Conservation (phyloP, 2,797 vertebrate species). For the Crocodylus rhombifer region DNA sequence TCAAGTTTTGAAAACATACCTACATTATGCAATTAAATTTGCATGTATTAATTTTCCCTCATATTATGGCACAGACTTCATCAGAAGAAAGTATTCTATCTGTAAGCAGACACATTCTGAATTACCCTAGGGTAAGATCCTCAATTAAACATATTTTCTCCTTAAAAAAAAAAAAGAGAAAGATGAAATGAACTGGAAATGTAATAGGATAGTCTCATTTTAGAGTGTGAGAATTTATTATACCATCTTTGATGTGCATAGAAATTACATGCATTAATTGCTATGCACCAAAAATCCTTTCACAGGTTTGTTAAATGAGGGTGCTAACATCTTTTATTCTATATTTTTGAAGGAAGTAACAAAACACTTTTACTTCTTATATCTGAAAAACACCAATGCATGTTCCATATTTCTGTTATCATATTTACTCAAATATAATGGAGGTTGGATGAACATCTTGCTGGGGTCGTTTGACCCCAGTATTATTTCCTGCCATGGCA, state of each 20-base stretch:
- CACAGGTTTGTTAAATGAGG: not conserved
- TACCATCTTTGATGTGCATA: not conserved
- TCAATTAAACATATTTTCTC: not conserved
- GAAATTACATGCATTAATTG: rapidly evolving
- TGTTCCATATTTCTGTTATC: too few relatives aligned
- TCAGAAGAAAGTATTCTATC: not conserved
- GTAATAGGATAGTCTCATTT: not conserved
- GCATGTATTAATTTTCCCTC: not conserved
- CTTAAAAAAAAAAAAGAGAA: not conserved
- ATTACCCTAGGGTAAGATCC: not conserved
- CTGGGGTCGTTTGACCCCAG: too few relatives aligned
- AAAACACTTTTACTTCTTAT: not conserved
- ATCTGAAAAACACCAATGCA: not conserved
- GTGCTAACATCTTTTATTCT: not conserved
- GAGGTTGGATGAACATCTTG: too few relatives aligned
- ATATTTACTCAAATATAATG: too few relatives aligned
- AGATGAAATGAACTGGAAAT: slow-evolving; percentile 10
- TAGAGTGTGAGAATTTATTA: not conserved
- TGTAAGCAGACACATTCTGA: not conserved
- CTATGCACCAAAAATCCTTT: not conserved
- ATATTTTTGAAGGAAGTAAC: not conserved
- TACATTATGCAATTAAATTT: not conserved
- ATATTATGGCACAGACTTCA: not conserved
- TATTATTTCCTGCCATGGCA: too few relatives aligned
- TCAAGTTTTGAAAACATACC: not conserved